A percentile compares a stretch with the other conserved stretches of the same genome.
These are phyloP conservation scores for Herpetotheres cachinnans DNA, from an alignment of 2,113 vertebrate genomes.

Conservation along the genomic window DNA sequence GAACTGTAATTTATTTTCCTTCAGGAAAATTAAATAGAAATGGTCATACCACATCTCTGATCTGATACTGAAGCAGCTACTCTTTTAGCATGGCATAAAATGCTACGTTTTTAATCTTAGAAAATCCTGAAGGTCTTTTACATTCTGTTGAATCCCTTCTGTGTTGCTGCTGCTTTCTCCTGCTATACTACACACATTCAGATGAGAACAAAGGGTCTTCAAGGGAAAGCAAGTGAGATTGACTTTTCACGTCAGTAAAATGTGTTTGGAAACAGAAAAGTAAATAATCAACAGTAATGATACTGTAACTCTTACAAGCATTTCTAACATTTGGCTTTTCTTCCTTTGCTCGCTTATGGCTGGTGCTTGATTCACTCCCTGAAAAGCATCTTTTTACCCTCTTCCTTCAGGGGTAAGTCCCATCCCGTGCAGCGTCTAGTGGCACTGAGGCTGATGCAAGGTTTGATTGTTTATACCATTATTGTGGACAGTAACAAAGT, in stretches of 20 bases:
- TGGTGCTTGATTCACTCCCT: background rate
- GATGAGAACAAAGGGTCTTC: background rate
- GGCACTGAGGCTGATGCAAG: background rate
- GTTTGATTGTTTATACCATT: background rate
- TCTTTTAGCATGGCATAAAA: background rate
- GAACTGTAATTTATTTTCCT: background rate
- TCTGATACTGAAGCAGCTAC: background rate
- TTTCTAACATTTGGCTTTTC: background rate
- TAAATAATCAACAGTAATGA: background rate
- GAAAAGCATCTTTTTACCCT: background rate
- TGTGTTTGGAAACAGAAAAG: background rate
- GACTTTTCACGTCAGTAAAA: background rate
- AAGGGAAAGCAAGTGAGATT: background rate
- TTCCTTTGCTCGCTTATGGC: background rate
- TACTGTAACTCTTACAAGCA: background rate
- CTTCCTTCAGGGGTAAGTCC: background rate
- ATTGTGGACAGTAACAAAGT: background rate
- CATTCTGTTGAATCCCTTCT: background rate
- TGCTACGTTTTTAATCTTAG: background rate
- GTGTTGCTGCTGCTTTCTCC: background rate
- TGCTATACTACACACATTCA: background rate
- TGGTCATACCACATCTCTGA: background rate
- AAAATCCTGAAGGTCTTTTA: background rate
- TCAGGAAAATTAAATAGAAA: background rate
- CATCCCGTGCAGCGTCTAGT: background rate